A percentile compares a stretch with the other conserved stretches of the same genome.
These are phyloP conservation scores for Lypha dubia DNA, from an alignment of 2,888 invertebrate species.

Conservation along the genomic window DNA sequence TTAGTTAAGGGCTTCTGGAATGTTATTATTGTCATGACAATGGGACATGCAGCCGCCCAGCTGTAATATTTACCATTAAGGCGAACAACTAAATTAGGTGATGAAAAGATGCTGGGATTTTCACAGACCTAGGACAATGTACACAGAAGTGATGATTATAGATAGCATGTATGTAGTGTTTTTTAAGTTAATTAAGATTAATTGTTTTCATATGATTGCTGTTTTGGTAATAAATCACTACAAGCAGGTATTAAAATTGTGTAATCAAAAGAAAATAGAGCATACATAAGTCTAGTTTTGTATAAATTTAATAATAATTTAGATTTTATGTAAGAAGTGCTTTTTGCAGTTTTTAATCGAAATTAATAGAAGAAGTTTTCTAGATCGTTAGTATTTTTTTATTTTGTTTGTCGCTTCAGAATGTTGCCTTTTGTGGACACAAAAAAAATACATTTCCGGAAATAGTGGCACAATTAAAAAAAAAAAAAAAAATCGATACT, in stretches of 20 bases:
- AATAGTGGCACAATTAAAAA: too few relatives aligned
- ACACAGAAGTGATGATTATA: conserved; percentile 63
- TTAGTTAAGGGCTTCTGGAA: conserved; percentile 93
- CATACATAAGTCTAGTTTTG: too few relatives aligned
- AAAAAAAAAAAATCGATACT: too few relatives aligned
- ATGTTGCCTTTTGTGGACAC: too few relatives aligned
- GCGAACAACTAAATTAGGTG: conserved; percentile 93
- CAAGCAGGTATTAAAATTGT: conserved; percentile 6
- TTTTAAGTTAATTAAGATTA: conserved; percentile 22
- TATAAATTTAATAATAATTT: too few relatives aligned
- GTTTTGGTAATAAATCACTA: background rate
- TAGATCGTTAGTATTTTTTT: too few relatives aligned
- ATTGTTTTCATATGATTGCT: conserved; percentile 36
- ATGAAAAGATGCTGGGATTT: conserved; percentile 90
- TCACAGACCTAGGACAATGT: conserved; percentile 84
- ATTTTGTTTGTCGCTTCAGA: too few relatives aligned
- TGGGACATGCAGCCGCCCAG: conserved; percentile 95
- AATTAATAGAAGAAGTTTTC: too few relatives aligned
- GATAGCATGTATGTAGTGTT: conserved; percentile 23
- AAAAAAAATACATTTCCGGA: too few relatives aligned
- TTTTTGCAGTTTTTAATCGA: too few relatives aligned
- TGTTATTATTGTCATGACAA: conserved; percentile 93
- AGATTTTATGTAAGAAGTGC: too few relatives aligned
- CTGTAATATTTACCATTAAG: conserved; percentile 94
- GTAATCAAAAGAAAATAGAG: background rate